phyloP scores from a whole-genome alignment of 2,888 invertebrate species.

The Dusona sp. region DNA sequence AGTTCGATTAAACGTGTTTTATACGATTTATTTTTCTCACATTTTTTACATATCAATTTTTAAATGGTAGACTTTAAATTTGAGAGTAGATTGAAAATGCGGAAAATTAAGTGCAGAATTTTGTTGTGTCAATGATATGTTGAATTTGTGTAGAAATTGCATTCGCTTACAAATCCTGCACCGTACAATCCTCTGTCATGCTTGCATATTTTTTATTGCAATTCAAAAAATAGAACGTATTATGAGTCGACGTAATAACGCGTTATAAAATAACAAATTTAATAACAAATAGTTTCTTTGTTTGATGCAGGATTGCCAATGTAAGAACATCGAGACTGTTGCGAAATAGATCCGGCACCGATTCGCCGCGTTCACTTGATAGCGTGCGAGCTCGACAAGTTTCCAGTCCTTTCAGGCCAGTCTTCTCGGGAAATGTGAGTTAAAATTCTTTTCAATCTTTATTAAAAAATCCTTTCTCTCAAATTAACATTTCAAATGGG shows the following conservation, averaged over 20 bases:
- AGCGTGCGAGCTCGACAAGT: constrained; percentile 80
- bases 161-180: constrained; percentile 23
- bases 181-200: constrained; percentile 23
- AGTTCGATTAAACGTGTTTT: neutral
- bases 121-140: neutral
- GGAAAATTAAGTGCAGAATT: neutral
- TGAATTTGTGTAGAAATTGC: constrained; percentile 3
- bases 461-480: neutral
- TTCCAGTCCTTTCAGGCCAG: constrained; percentile 81
- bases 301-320: constrained; percentile 80
- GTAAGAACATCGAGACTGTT: constrained; percentile 80
- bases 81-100: neutral
- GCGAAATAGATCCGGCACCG: constrained; percentile 87
- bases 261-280: neutral
- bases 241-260: neutral
- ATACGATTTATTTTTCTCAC: too few relatives aligned
- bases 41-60: neutral
- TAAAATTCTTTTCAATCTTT: neutral
- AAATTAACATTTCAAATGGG: neutral
- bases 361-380: constrained; percentile 85
- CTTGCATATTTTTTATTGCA: constrained; percentile 17
- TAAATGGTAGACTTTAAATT: neutral
- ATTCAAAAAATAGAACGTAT: neutral
- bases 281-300: constrained; percentile 49
- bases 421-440: constrained; percentile 80